A percentile compares a stretch with the other conserved stretches of the same genome.
Evolutionary conservation across 2,797 vertebrate genomes (phyloP).

Genomic region (Typhlichthys eigenmanni): DNA sequence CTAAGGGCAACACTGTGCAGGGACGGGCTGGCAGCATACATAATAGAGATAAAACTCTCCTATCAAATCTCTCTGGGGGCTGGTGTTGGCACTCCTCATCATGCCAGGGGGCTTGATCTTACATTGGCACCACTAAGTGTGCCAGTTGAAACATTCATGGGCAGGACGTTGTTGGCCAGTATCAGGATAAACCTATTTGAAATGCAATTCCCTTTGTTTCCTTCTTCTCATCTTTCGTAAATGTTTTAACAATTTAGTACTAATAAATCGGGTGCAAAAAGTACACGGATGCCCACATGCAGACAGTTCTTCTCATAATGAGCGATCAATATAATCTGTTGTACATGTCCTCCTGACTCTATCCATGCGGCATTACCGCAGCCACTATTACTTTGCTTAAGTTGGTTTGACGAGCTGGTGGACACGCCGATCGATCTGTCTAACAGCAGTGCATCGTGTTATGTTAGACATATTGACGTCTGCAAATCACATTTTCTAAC

Average conservation of each 20-base stretch:
- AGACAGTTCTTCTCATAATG: slow-evolving; percentile 36
- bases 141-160: slow-evolving; percentile 66
- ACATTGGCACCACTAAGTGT: slow-evolving; percentile 42
- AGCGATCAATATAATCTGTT: slow-evolving; percentile 24
- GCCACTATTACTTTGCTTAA: not conserved
- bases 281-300: slow-evolving; percentile 17
- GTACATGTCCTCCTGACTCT: not conserved
- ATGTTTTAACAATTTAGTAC: slow-evolving; percentile 34
- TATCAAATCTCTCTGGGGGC: slow-evolving; percentile 59
- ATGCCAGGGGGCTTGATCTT: slow-evolving; percentile 43
- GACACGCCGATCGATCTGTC: not conserved
- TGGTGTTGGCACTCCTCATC: slow-evolving; percentile 49
- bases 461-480: not conserved
- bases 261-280: slow-evolving; percentile 32
- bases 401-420: not conserved
- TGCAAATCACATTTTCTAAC: not conserved
- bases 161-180: slow-evolving; percentile 59
- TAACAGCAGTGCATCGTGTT: not conserved
- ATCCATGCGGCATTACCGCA: not conserved
- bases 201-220: slow-evolving; percentile 40
- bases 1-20: slow-evolving; percentile 44
- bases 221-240: slow-evolving; percentile 22
- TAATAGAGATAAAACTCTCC: slow-evolving; percentile 63
- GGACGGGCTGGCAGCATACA: slow-evolving; percentile 54
- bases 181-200: slow-evolving; percentile 62